These are phyloP conservation scores for Conomelus anceps DNA, from an alignment of 2,888 invertebrate species.

Conservation along the genomic window DNA sequence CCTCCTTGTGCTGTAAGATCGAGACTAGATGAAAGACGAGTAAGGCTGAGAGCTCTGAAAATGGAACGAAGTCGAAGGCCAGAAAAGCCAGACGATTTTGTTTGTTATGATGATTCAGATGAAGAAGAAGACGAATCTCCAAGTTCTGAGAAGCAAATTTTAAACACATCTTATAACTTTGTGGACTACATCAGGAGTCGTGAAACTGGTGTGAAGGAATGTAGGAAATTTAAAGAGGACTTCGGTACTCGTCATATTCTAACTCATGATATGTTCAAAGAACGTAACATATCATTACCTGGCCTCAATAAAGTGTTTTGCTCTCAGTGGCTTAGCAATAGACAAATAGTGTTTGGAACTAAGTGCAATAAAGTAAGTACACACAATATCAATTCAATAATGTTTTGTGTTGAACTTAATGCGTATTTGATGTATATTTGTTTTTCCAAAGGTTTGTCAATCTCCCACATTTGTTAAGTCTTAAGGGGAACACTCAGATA, in stretches of 20 bases:
- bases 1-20: conserved; percentile 69
- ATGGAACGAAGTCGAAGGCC: conserved; percentile 70
- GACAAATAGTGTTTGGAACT: conserved; percentile 92
- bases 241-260: conserved; percentile 83
- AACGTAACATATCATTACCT: conserved; percentile 72
- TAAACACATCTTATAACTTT: conserved; percentile 76
- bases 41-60: conserved; percentile 55
- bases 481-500: neutral
- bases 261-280: conserved; percentile 82
- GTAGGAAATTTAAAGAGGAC: conserved; percentile 63
- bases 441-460: neutral
- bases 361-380: conserved; percentile 85
- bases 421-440: neutral
- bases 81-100: conserved; percentile 85
- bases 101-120: conserved; percentile 81
- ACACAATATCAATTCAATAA: neutral
- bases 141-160: conserved; percentile 54
- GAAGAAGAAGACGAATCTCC: conserved; percentile 76
- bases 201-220: conserved; percentile 65
- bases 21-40: conserved; percentile 66
- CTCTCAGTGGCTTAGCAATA: conserved; percentile 90
- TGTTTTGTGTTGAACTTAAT: neutral
- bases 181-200: conserved; percentile 76
- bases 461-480: no score
- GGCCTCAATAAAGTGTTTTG: conserved; percentile 89